A percentile compares a stretch with the other conserved stretches of the same genome.
Conservation (phyloP, 1,140 invertebrate species). For the Eueides isabella region DNA sequence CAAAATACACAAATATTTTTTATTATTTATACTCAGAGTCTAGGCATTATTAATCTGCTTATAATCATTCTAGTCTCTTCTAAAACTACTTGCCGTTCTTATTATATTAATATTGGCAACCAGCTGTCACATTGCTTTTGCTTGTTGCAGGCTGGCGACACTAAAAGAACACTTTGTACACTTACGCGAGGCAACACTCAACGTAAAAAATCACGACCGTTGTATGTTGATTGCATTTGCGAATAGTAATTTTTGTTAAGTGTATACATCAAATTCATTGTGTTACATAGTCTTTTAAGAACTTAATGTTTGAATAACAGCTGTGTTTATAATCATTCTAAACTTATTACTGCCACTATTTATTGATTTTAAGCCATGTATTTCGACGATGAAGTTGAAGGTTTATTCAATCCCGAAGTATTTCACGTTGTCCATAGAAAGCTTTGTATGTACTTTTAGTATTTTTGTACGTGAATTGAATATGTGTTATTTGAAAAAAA, state of each 20-base stretch:
- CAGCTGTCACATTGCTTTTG: neutral
- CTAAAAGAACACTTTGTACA: neutral
- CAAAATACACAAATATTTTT: no score
- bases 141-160: neutral
- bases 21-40: no score
- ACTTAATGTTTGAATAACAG: constrained; percentile 50
- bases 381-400: constrained; percentile 60
- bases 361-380: constrained; percentile 57
- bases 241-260: constrained; percentile 63
- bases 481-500: neutral
- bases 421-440: constrained; percentile 61
- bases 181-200: constrained; percentile 43
- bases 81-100: no score
- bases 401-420: constrained; percentile 58
- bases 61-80: no score
- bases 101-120: neutral
- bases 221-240: constrained; percentile 67
- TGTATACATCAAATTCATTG: constrained; percentile 68
- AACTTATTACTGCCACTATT: constrained; percentile 37
- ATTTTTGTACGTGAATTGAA: neutral
- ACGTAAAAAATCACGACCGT: constrained; percentile 61
- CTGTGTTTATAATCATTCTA: constrained; percentile 26
- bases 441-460: constrained; percentile 56
- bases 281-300: constrained; percentile 47
- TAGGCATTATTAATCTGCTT: no score